A percentile compares a stretch with the other conserved stretches of the same genome.
These are phyloP conservation scores for Notocelia uddmanniana DNA, from an alignment of 2,888 invertebrate genomes.

Conservation along the genomic window DNA sequence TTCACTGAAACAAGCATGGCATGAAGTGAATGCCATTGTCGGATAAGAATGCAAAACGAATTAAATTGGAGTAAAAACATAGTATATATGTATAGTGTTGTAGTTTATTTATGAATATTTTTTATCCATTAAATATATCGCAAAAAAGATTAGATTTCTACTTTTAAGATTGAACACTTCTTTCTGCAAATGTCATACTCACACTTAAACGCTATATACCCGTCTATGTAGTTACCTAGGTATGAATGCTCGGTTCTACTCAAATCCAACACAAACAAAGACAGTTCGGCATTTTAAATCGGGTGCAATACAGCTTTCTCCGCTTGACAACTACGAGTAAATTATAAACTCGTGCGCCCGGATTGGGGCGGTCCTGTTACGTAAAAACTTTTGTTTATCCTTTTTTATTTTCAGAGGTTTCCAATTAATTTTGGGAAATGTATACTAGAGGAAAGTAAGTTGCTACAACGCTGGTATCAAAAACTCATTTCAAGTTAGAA, in stretches of 20 bases:
- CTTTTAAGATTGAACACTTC: no score
- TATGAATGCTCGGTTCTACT: not conserved
- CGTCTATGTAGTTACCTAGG: not conserved
- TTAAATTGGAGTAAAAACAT: conserved; percentile 57
- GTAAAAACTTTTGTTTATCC: conserved; percentile 43
- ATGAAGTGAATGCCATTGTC: conserved; percentile 52
- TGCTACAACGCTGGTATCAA: not conserved
- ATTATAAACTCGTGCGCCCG: conserved; percentile 31
- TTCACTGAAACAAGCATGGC: conserved; percentile 55
- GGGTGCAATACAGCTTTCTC: conserved; percentile 9
- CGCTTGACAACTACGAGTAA: conserved; percentile 7
- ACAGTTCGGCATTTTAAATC: conserved; percentile 10
- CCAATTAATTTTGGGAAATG: not conserved
- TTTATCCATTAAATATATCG: no score
- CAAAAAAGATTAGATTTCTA: no score
- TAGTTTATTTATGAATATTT: not conserved
- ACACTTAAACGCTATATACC: not conserved
- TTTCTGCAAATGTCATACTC: not conserved
- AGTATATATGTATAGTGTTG: not conserved
- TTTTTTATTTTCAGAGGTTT: not conserved
- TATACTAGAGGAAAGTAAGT: not conserved
- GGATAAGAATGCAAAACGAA: conserved; percentile 54
- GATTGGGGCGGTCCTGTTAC: conserved; percentile 51
- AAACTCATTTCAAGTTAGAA: no score
- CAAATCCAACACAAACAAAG: not conserved